These are phyloP conservation scores for Xanthostigma xanthostigma DNA, from an alignment of 2,888 invertebrate genomes.

Conservation along the genomic window DNA sequence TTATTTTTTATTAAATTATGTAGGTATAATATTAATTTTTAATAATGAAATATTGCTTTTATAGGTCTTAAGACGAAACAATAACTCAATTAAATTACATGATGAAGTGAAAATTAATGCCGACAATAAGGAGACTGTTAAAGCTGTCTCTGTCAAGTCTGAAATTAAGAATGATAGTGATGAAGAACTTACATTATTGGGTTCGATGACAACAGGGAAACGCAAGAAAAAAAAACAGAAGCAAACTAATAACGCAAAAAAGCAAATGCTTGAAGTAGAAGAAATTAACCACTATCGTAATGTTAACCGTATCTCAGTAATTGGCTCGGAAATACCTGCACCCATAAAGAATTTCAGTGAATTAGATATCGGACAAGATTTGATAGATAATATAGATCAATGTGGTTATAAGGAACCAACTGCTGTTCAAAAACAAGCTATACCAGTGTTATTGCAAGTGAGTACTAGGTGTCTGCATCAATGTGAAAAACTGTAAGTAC, in stretches of 20 bases:
- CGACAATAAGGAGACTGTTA: background rate
- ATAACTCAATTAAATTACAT: background rate
- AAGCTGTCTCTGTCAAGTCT: background rate
- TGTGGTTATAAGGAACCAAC: constrained; percentile 68
- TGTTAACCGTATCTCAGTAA: constrained; percentile 56
- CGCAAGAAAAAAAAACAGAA: constrained; percentile 19
- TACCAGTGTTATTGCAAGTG: constrained; percentile 77
- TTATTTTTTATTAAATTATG: constrained; percentile 5
- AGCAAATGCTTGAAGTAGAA: constrained; percentile 33
- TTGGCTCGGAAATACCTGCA: constrained; percentile 64
- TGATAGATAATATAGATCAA: constrained; percentile 52
- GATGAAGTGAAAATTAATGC: background rate
- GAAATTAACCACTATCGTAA: constrained; percentile 59
- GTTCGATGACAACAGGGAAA: constrained; percentile 10
- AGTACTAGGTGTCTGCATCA: constrained; percentile 13
- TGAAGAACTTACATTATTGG: constrained; percentile 8
- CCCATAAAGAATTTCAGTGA: constrained; percentile 59
- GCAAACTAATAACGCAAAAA: constrained; percentile 29
- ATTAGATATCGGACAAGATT: constrained; percentile 38
- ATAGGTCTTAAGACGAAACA: background rate
- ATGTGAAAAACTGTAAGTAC: background rate
- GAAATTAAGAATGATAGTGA: constrained; percentile 6
- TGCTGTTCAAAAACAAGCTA: constrained; percentile 83
- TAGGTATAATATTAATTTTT: too few relatives aligned
- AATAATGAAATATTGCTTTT: too few relatives aligned